Evolutionary conservation across 2,113 vertebrate genomes (phyloP).

Genomic region (Cynoglossus semilaevis): DNA sequence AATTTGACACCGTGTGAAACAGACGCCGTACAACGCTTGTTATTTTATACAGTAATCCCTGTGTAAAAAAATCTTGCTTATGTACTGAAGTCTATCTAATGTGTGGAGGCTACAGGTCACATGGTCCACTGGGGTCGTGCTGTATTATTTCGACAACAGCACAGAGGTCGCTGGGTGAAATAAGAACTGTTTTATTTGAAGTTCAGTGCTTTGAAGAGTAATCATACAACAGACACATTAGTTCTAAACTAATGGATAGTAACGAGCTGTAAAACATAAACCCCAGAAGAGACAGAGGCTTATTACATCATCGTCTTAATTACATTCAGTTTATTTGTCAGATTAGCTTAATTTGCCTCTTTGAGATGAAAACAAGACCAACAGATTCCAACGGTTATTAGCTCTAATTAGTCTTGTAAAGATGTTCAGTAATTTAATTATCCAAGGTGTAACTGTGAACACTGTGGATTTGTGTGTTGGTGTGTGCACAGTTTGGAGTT

Average conservation of each 20-base stretch:
- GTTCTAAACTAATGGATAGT: background rate
- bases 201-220: constrained; percentile 1
- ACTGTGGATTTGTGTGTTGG: background rate
- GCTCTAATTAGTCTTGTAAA: constrained; percentile 59
- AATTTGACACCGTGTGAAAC: no score
- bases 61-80: no score
- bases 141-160: constrained; percentile 1
- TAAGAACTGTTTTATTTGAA: background rate
- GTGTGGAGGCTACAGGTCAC: constrained; percentile 15
- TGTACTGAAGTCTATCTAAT: background rate
- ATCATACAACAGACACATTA: background rate
- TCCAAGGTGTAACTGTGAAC: constrained; percentile 27
- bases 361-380: constrained; percentile 55
- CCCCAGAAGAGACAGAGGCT: constrained; percentile 4
- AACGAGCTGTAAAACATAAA: constrained; percentile 11
- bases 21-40: no score
- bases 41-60: no score
- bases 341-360: constrained; percentile 60
- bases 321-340: constrained; percentile 38
- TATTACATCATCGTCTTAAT: background rate
- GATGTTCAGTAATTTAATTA: constrained; percentile 47
- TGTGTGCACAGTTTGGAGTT: no score
- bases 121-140: background rate
- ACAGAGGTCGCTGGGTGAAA: background rate
- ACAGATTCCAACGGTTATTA: constrained; percentile 38